Base-by-base conservation (phyloP, 1,140 invertebrate species). In the Cherax quadricarinatus region DNA sequence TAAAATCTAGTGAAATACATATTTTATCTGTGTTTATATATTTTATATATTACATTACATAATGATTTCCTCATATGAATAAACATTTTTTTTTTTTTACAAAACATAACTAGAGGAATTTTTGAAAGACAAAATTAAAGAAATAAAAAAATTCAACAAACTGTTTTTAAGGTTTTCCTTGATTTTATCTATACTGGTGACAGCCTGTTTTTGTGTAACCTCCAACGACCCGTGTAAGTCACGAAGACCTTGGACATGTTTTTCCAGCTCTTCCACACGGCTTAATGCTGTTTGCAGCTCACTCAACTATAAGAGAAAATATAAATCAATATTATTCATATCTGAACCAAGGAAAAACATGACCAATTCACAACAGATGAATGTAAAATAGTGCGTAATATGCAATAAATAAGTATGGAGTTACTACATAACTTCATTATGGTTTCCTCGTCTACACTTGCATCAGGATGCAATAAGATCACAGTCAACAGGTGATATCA, bases 241-340 rank as follows among this genome's bases (percentile, higher is more conserved):
- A 75, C 48, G 78, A 3, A 91, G 90, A 21, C 70, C n/a, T n/a
- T 30, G 12, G 21, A 81, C 75, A 18, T 91, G 89, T 14, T 81
- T 48, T 84, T 91, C 89, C 84, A 91, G 57, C 41, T 87, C 84
- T 30, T 48, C 70, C 24, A 86, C 89, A 9, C 84, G 75, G 14
- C n/a, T 41, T 41, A 86, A 51, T 9, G 78, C 83, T 18, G 16
- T 62, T 1, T 60, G 18, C 84, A 91, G 24, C 12, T 86, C 89
- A 16, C 53, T 53, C n/a, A 91, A 16, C 89, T 91, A 21, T 4
- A 18, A 80, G 70, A 70, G 24, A 66, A 66, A 66, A 66, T 14
- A 57, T 14, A 0, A 57, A 41, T 9, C 18, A 66, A 66, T 18
- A 66, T 66, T 9, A 66, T 60, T 16, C 9, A 10, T 60, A 1